Percentiles rank a stretch among this genome's conserved stretches.
phyloP scores from a whole-genome alignment of 30 jellyfish, hydroid and myxozoan species.

The Catostylus mosaicus region DNA sequence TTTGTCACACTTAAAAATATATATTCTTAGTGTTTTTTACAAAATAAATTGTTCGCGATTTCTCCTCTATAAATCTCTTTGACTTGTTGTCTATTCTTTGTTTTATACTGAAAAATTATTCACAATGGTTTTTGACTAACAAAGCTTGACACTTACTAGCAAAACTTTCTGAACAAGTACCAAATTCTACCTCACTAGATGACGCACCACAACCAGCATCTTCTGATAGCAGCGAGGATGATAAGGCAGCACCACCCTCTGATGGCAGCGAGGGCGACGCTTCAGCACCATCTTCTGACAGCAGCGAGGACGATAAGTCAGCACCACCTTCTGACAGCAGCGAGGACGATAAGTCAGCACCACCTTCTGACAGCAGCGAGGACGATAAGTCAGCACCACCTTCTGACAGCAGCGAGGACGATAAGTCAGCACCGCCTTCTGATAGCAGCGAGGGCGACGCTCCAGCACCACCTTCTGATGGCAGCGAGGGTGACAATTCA shows the following conservation, averaged over 20 bases:
- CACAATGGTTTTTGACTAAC: neutral
- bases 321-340: neutral
- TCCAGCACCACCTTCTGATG: neutral
- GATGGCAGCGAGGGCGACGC: too few relatives aligned
- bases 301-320: neutral
- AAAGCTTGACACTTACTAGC: too few relatives aligned
- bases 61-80: too few relatives aligned
- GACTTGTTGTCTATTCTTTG: too few relatives aligned
- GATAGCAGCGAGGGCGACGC: neutral
- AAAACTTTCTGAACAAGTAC: too few relatives aligned
- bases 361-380: neutral
- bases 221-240: neutral
- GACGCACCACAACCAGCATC: neutral
- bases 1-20: too few relatives aligned
- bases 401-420: neutral
- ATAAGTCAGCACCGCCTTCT: neutral
- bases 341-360: neutral
- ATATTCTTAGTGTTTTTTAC: too few relatives aligned
- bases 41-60: too few relatives aligned
- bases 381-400: neutral
- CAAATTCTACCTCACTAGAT: too few relatives aligned
- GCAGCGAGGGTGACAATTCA: neutral
- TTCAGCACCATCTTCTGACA: neutral
- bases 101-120: neutral
- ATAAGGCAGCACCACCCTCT: constrained; percentile 1